Conservation (phyloP, 2,888 invertebrate species). For the Aethes cnicana region DNA sequence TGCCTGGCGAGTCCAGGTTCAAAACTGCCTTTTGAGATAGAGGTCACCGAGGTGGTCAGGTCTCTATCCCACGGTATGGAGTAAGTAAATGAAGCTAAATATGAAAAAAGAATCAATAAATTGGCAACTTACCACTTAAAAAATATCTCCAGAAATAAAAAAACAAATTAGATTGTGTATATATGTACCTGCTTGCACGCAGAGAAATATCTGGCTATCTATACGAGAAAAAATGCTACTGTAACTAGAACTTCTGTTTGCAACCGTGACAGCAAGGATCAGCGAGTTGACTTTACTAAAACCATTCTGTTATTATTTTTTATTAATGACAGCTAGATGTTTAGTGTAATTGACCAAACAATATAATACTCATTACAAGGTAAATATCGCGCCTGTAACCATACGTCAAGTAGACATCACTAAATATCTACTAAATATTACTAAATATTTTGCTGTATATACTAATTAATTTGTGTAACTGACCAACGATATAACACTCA, state of each 20-base stretch:
- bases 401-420: slow-evolving; percentile 2
- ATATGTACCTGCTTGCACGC: background rate
- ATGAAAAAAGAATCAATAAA: too few species aligned
- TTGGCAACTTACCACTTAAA: too few species aligned
- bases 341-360: slow-evolving; percentile 14
- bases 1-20: too few species aligned
- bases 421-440: background rate
- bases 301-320: slow-evolving; percentile 22
- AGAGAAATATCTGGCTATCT: slow-evolving; percentile 4
- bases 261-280: slow-evolving; percentile 22
- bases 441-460: background rate
- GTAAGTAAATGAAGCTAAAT: too few species aligned
- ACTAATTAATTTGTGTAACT: background rate
- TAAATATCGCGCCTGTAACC: background rate
- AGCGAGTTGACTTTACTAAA: slow-evolving; percentile 20
- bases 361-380: slow-evolving; percentile 16
- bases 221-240: slow-evolving; percentile 15
- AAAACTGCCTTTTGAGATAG: too few species aligned
- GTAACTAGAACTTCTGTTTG: slow-evolving; percentile 22
- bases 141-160: too few species aligned
- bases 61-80: too few species aligned
- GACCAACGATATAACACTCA: slow-evolving; percentile 13
- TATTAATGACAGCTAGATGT: slow-evolving; percentile 10
- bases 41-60: too few species aligned
- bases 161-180: background rate